Percentiles rank a stretch among this genome's conserved stretches.
Evolutionary conservation across 2,797 vertebrate genomes (phyloP).

Genomic region (Clarias pachynema): DNA sequence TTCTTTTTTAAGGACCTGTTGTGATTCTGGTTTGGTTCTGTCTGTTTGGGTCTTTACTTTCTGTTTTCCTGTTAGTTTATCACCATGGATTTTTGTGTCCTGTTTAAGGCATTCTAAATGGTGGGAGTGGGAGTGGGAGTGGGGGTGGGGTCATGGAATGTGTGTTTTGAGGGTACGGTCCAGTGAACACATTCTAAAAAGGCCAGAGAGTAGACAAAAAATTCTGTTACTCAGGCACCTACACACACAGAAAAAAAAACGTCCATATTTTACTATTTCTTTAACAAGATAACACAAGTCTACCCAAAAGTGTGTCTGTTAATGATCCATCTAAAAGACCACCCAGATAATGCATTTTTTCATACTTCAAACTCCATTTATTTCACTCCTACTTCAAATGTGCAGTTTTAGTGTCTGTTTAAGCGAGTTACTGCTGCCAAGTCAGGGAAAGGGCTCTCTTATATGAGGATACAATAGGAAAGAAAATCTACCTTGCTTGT

Average conservation of each 20-base stretch:
- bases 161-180: conserved; percentile 36
- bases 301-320: too few species aligned
- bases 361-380: too few species aligned
- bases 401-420: too few species aligned
- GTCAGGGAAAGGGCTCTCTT: too few species aligned
- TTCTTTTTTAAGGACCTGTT: conserved; percentile 49
- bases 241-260: not conserved
- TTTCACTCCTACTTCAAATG: too few species aligned
- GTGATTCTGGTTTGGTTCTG: conserved; percentile 37
- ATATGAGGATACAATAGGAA: too few species aligned
- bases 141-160: not conserved
- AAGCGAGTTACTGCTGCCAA: too few species aligned
- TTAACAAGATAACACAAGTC: too few species aligned
- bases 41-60: conserved; percentile 36
- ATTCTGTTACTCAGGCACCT: conserved; percentile 17
- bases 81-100: conserved; percentile 43
- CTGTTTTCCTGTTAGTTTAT: conserved; percentile 48
- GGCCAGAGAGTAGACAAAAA: conserved; percentile 50
- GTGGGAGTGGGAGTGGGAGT: not conserved
- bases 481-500: too few species aligned
- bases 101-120: conserved; percentile 42
- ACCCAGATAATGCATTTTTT: too few species aligned
- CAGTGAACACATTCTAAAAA: conserved; percentile 51
- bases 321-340: too few species aligned
- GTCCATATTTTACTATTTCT: too few species aligned